Base-by-base conservation (phyloP, 2,113 vertebrate species). In the Cynoglossus semilaevis region DNA sequence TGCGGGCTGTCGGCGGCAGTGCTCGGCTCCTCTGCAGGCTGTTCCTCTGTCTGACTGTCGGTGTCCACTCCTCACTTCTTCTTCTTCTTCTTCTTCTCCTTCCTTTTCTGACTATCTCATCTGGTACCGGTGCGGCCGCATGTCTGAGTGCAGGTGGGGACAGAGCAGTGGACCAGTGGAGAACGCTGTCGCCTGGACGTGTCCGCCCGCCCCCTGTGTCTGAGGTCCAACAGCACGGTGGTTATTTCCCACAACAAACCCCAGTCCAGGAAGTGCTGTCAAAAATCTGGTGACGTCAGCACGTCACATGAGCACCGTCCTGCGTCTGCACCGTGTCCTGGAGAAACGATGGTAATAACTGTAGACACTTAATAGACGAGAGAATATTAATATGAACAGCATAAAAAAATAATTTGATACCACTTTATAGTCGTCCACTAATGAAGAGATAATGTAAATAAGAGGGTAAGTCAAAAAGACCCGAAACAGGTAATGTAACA, bases 191-290 rank as follows among this genome's bases (percentile, higher is more conserved):
- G 69, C 59, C 67, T 54, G 61, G 44, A 19, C 62, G 17, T 48
- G 44, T 16, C 44, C 15, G 44, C n/a, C 44, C 44, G n/a, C 43
- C 44, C 44, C 15, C n/a, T 15, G 15, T 17, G 15, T 14, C 40
- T 10, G 18, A 43, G 15, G 41, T 29, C 62, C 73, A 64, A 56
- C 73, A 53, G 51, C 76, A 56, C 76, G 38, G 77, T 46, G 60
- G 49, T 45, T 76, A 80, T 85, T 90, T 90, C 88, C 84, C 84
- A 85, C 85, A 86, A 85, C 86, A 87, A 88, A 87, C 78, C 57
- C 55, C 76, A 77, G 75, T 86, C 87, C 90, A 90, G 91, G 91
- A 92, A 92, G 91, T 90, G 86, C 83, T 87, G 83, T 77, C 80
- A 81, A 67, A 84, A 76, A 66, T 44, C 37, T 49, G 10, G 66